Evolutionary conservation across 2,888 invertebrate species (phyloP).

Genomic region (Ypsolopha sequella): DNA sequence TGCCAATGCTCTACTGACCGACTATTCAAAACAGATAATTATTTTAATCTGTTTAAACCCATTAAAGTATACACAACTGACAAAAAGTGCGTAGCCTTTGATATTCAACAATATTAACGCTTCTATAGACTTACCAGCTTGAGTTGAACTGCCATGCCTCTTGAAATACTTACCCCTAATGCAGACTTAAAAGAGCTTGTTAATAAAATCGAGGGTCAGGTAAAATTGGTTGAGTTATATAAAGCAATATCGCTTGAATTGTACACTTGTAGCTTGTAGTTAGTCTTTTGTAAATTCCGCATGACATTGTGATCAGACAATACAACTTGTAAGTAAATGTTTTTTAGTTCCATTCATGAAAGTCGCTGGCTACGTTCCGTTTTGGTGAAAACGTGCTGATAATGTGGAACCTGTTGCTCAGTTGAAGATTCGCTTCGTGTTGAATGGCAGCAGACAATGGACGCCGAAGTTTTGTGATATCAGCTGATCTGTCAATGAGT

Average conservation of each 20-base stretch:
- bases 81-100: slow-evolving; percentile 64
- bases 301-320: slow-evolving; percentile 65
- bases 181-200: slow-evolving; percentile 7
- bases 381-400: slow-evolving; percentile 50
- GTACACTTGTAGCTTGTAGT: slow-evolving; percentile 68
- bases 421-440: neutral
- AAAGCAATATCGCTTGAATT: slow-evolving; percentile 66
- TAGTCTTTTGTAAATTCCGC: slow-evolving; percentile 61
- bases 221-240: slow-evolving; percentile 47
- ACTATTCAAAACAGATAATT: slow-evolving; percentile 35
- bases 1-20: neutral
- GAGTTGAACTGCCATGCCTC: slow-evolving; percentile 29
- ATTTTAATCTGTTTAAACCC: slow-evolving; percentile 48
- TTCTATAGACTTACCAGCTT: slow-evolving; percentile 55
- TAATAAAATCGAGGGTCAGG: slow-evolving; percentile 36
- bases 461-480: no score
- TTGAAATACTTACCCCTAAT: slow-evolving; percentile 8
- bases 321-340: slow-evolving; percentile 67
- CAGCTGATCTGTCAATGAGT: no score
- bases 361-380: slow-evolving; percentile 46
- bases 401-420: slow-evolving; percentile 41
- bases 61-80: slow-evolving; percentile 53
- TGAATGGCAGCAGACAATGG: neutral
- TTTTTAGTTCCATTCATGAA: slow-evolving; percentile 67
- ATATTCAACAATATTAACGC: slow-evolving; percentile 63